Conservation (phyloP, 2,888 invertebrate species). For the Pyrrhia umbra region DNA sequence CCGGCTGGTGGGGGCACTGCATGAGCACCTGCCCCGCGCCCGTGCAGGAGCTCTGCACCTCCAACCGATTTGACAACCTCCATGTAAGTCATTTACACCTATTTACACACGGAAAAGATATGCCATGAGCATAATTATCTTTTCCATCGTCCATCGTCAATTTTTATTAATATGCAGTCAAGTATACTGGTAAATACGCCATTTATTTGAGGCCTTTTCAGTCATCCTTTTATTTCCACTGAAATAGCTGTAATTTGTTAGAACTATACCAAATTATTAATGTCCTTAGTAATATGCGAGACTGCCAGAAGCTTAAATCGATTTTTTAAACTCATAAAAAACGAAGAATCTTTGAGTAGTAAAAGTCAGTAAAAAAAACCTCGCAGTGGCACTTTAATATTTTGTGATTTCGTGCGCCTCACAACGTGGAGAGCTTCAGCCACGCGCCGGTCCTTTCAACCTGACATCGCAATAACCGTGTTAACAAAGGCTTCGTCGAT, state of each 20-base stretch:
- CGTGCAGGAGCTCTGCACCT: slow-evolving; percentile 91
- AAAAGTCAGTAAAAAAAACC: slow-evolving; percentile 1
- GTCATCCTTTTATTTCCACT: no score
- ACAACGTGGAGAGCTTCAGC: neutral
- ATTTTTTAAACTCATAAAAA: neutral
- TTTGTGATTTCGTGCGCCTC: neutral
- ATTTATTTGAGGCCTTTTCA: no score
- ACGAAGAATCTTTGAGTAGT: neutral
- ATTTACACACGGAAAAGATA: no score
- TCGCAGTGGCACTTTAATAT: neutral
- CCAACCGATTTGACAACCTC: slow-evolving; percentile 94
- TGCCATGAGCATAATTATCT: no score
- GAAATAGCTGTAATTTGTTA: no score
- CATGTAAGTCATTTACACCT: slow-evolving; percentile 90
- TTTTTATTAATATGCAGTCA: no score
- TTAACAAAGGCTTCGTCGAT: slow-evolving; percentile 6
- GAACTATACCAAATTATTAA: no score
- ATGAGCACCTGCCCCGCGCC: slow-evolving; percentile 86
- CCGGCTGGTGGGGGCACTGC: slow-evolving; percentile 82
- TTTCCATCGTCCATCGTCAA: no score
- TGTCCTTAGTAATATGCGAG: no score
- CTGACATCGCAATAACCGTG: neutral
- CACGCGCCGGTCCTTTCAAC: neutral
- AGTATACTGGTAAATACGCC: no score
- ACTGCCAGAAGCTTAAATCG: neutral